Evolutionary conservation across 2,888 invertebrate species (phyloP), one percentile per base, ranked within the genome.

Genomic region (Oasisia sp.): DNA sequence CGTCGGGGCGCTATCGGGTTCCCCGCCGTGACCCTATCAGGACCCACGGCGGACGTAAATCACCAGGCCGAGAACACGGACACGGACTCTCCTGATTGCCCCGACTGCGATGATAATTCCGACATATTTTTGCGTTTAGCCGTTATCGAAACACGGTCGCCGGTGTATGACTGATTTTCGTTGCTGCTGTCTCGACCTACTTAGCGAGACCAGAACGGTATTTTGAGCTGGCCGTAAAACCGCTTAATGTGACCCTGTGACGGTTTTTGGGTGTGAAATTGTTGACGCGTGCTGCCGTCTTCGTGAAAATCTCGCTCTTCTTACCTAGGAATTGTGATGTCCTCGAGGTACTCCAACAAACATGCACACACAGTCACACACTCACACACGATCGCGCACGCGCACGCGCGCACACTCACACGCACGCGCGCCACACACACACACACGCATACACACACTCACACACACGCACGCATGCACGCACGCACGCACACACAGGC

Each of bases 71-170:
- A 74, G 74, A 74, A 74, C 74, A 27, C 27, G 27, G 74, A 27
- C 74, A 74, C 74, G 74, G 27, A 27, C 74, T 7, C 27, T 27
- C n/a, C 27, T 27, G 74, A 74, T 27, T 27, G 27, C 74, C 5
- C 74, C 74, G 74, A 74, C 74, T 14, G 74, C 74, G 74, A 74
- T 27, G 74, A 74, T 74, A 74, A 74, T 74, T n/a, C 27, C 7
- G 74, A 74, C 74, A 74, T 74, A 27, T 74, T 74, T 74, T 74
- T 74, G 74, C 74, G n/a, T 74, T 74, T 74, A 74, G 74, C 74
- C 7, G 74, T 74, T 74, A 74, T 74, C 74, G 74, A 27, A 74
- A 74, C 74, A 74, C 27, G n/a, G 19, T 19, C 74, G 74, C 27
- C 74, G 27, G 74, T 74, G 74, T 74, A 27, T 74, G 27, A 74